A percentile compares a stretch with the other conserved stretches of the same genome.
phyloP scores from a whole-genome alignment of 1,140 invertebrate species.

The Spodoptera litura region DNA sequence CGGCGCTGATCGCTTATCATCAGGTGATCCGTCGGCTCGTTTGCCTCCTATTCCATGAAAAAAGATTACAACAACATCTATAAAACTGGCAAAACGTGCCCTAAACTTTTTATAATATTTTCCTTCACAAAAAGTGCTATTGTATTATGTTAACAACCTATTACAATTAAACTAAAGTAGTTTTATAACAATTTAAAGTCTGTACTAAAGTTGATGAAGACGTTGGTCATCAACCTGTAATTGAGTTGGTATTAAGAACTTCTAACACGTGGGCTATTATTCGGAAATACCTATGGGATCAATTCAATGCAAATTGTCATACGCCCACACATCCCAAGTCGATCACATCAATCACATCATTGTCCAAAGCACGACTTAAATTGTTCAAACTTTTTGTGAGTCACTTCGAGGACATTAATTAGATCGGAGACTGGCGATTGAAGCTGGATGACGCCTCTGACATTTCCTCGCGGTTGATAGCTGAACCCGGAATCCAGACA shows the following conservation, averaged over 20 bases:
- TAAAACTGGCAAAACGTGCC: neutral
- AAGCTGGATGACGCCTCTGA: conserved; percentile 65
- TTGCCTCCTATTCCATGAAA: too few species aligned
- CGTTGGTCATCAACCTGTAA: conserved; percentile 66
- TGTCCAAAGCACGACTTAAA: conserved; percentile 58
- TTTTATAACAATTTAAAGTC: neutral
- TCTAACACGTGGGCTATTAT: conserved; percentile 69
- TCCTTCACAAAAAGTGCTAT: neutral
- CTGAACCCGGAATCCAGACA: conserved; percentile 76
- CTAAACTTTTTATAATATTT: conserved; percentile 3
- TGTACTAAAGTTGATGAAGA: conserved; percentile 1
- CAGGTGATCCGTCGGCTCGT: too few species aligned
- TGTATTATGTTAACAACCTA: too few species aligned
- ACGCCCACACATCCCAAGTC: conserved; percentile 66
- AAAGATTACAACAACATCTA: too few species aligned
- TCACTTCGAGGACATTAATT: conserved; percentile 72
- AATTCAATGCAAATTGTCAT: conserved; percentile 82
- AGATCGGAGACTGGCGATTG: conserved; percentile 69
- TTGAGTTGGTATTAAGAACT: conserved; percentile 44
- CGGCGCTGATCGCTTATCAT: too few species aligned
- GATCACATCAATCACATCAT: conserved; percentile 77
- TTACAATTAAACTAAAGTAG: too few species aligned
- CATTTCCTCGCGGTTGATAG: conserved; percentile 70
- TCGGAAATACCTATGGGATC: conserved; percentile 69
- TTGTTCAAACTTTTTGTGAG: conserved; percentile 70